Conservation (phyloP, 2,113 vertebrate genomes). For the Petrocephalus microphthalmus region DNA sequence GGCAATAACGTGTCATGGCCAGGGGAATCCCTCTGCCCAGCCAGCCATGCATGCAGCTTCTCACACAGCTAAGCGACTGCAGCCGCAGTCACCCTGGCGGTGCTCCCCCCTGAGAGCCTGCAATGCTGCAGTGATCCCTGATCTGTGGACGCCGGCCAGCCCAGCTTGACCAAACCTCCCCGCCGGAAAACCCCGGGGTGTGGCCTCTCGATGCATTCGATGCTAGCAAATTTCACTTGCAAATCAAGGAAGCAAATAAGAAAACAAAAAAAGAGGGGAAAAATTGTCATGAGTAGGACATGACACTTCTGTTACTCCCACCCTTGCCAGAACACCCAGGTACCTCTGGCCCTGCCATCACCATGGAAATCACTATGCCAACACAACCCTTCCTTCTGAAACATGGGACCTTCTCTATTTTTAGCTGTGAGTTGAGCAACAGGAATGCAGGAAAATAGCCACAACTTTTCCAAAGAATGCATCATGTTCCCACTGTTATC, state of each 20-base stretch:
- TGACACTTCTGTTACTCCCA: background rate
- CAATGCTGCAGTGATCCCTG: background rate
- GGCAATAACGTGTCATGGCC: background rate
- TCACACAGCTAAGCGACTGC: background rate
- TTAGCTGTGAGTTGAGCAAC: background rate
- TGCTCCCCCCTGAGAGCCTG: background rate
- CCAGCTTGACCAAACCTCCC: background rate
- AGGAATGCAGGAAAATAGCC: background rate
- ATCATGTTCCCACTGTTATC: background rate
- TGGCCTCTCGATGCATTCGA: background rate
- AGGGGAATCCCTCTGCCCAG: background rate
- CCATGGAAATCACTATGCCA: slow-evolving; percentile 17
- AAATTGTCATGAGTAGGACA: background rate
- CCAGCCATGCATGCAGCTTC: background rate
- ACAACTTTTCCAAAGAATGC: slow-evolving; percentile 1
- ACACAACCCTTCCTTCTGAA: background rate
- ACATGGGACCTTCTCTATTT: background rate
- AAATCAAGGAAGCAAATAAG: background rate
- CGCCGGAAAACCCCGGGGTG: background rate
- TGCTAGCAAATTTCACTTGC: background rate
- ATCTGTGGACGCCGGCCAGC: background rate
- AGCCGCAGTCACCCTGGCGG: background rate
- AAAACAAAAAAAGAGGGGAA: background rate
- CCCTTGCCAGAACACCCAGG: background rate
- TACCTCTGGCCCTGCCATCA: background rate